Conservation (phyloP, 2,113 vertebrate genomes). For the Solea senegalensis region DNA sequence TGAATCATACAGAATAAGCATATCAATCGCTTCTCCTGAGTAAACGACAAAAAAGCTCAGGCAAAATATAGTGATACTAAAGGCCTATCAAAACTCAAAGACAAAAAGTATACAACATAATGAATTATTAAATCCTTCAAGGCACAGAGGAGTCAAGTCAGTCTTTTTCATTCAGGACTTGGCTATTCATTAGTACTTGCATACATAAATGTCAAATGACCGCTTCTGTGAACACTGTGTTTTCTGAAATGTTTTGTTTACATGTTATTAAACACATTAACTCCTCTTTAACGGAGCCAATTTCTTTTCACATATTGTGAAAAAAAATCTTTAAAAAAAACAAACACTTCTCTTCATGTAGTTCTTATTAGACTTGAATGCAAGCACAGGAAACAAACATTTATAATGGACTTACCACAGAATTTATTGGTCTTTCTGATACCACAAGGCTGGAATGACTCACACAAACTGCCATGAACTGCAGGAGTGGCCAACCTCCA, state of each 20-base stretch:
- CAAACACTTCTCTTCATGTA: not conserved
- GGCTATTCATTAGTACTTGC: constrained; percentile 33
- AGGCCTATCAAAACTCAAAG: constrained; percentile 54
- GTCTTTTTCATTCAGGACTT: constrained; percentile 26
- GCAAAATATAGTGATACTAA: constrained; percentile 38
- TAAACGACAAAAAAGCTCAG: constrained; percentile 28
- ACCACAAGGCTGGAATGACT: constrained; percentile 44
- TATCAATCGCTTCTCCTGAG: constrained; percentile 54
- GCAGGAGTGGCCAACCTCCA: constrained; percentile 2
- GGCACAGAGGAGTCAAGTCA: constrained; percentile 30
- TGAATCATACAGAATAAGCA: constrained; percentile 49
- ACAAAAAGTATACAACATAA: constrained; percentile 44
- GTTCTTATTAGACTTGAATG: not conserved
- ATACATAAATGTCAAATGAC: constrained; percentile 25
- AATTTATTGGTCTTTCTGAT: constrained; percentile 24
- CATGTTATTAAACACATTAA: constrained; percentile 25
- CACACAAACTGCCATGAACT: constrained; percentile 35
- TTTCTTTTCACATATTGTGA: constrained; percentile 22
- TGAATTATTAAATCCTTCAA: constrained; percentile 39
- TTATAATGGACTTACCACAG: constrained; percentile 7
- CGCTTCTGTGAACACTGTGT: constrained; percentile 1
- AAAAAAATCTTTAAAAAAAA: constrained; percentile 9
- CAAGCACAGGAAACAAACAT: constrained; percentile 12
- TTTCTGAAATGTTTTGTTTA: constrained; percentile 26
- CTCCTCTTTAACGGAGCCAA: constrained; percentile 4